Conservation (phyloP, 2,888 invertebrate genomes). For the Andrena fulva region DNA sequence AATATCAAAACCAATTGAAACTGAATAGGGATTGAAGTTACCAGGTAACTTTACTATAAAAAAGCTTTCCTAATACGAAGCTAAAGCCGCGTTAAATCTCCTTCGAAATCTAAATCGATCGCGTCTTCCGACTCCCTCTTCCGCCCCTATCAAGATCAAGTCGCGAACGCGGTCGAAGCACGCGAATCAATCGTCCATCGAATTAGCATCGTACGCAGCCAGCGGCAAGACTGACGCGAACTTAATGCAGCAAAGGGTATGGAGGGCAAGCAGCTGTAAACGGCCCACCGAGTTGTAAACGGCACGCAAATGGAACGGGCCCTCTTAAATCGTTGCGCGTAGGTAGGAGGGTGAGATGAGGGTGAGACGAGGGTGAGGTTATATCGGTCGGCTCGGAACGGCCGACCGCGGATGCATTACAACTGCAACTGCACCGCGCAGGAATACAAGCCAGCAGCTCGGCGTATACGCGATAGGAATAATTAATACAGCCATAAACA, state of each 20-base stretch:
- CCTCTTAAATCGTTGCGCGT: slow-evolving; percentile 64
- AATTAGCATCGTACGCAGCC: slow-evolving; percentile 26
- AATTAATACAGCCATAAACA: slow-evolving; percentile 84
- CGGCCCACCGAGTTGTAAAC: slow-evolving; percentile 68
- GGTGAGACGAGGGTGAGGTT: slow-evolving; percentile 45
- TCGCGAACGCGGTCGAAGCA: not conserved
- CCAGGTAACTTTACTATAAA: too few species aligned
- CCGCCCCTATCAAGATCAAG: not conserved
- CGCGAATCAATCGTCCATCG: slow-evolving; percentile 32
- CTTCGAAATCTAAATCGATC: not conserved
- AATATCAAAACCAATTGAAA: too few species aligned
- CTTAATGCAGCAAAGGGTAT: slow-evolving; percentile 48
- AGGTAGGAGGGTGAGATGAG: not conserved
- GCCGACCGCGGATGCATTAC: slow-evolving; percentile 72
- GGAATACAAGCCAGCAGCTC: slow-evolving; percentile 71
- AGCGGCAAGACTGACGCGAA: slow-evolving; percentile 2
- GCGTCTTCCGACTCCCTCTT: not conserved
- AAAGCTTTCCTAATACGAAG: too few species aligned
- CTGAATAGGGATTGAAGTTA: too few species aligned
- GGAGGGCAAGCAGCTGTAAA: slow-evolving; percentile 48
- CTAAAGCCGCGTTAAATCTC: not conserved
- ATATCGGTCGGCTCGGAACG: slow-evolving; percentile 69
- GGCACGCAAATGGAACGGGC: slow-evolving; percentile 72
- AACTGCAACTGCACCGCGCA: slow-evolving; percentile 69
- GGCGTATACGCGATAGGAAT: slow-evolving; percentile 82